Evolutionary conservation across 1,140 invertebrate genomes (phyloP).

Genomic region (Sesamia nonagrioides): DNA sequence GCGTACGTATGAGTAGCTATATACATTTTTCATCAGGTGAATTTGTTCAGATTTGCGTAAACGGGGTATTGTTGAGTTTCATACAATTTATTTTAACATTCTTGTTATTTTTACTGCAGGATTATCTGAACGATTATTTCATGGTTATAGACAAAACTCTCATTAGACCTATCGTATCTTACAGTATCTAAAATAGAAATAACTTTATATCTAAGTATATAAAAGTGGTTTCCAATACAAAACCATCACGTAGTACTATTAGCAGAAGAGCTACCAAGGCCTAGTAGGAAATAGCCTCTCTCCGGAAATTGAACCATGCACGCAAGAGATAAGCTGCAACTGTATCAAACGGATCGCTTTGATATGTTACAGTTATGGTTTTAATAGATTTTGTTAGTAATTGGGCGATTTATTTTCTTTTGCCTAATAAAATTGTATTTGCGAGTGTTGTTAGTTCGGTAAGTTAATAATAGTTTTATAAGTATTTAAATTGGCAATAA

Average conservation of each 20-base stretch:
- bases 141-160: neutral
- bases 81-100: neutral
- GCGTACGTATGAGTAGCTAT: neutral
- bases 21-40: slow-evolving; percentile 15
- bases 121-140: neutral
- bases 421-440: neutral
- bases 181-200: neutral
- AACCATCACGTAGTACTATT: slow-evolving; percentile 11
- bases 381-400: neutral
- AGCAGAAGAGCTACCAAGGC: slow-evolving; percentile 12
- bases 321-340: slow-evolving; percentile 50
- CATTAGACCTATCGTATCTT: neutral
- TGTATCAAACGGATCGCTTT: slow-evolving; percentile 23
- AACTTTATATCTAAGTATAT: no score
- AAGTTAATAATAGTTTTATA: no score
- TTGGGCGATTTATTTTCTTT: neutral
- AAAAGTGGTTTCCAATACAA: slow-evolving; percentile 3
- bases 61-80: neutral
- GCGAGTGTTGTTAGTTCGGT: no score
- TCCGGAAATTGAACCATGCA: slow-evolving; percentile 58
- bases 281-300: slow-evolving; percentile 15
- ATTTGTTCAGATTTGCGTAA: neutral
- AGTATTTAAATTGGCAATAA: no score
- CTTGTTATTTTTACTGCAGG: neutral
- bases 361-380: slow-evolving; percentile 5